Evolutionary conservation across 2,113 vertebrate genomes (phyloP).

Genomic region (Scomber colias): DNA sequence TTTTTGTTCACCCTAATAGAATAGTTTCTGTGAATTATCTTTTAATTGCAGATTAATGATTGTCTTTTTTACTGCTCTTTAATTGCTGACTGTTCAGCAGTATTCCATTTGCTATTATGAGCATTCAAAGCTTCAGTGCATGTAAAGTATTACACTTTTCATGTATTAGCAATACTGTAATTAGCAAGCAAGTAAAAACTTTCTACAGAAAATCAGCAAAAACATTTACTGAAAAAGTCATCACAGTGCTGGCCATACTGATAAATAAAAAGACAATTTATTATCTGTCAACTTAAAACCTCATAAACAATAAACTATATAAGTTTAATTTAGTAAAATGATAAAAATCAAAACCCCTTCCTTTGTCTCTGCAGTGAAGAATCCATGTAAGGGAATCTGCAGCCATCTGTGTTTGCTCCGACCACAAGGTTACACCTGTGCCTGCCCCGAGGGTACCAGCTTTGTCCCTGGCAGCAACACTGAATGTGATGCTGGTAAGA

Average conservation of each 20-base stretch:
- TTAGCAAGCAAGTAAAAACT: not conserved
- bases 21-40: not conserved
- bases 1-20: not conserved
- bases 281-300: not conserved
- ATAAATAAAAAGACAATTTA: too few species aligned
- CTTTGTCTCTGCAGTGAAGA: constrained; percentile 69
- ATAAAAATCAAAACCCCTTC: not conserved
- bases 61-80: not conserved
- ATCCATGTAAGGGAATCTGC: constrained; percentile 80
- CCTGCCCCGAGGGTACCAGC: constrained; percentile 80
- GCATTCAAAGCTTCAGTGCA: too few species aligned
- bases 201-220: not conserved
- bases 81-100: too few species aligned
- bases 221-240: too few species aligned
- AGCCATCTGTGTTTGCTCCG: constrained; percentile 82
- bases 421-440: constrained; percentile 79
- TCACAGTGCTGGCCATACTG: too few species aligned
- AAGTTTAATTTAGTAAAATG: not conserved
- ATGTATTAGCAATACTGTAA: too few species aligned
- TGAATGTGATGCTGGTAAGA: constrained; percentile 78
- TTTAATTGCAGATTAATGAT: not conserved
- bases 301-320: not conserved
- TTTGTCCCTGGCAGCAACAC: constrained; percentile 74
- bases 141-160: too few species aligned
- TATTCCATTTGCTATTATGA: not conserved